phyloP scores from a whole-genome alignment of 53 echinoderm and acorn worm species.

The Hippasteria phrygiana region DNA sequence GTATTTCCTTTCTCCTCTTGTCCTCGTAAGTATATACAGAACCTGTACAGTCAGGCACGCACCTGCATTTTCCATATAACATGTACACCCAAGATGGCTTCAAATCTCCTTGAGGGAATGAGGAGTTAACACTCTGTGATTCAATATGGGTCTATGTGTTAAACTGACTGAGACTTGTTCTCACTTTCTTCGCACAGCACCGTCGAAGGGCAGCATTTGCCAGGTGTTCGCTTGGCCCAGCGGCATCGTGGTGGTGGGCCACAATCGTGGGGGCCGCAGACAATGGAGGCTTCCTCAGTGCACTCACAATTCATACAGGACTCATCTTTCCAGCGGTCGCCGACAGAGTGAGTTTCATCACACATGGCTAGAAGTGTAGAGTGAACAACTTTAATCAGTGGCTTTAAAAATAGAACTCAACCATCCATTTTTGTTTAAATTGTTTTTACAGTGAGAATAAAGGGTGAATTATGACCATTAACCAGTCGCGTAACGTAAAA shows the following conservation, averaged over 20 bases:
- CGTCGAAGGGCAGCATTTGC: constrained; percentile 68
- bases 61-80: no score
- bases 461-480: no score
- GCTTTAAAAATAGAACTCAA: not conserved
- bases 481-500: no score
- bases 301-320: not conserved
- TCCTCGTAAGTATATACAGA: no score
- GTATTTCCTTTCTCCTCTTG: no score
- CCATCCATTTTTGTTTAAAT: not conserved
- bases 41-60: no score
- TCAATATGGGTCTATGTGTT: not conserved
- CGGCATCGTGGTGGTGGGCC: not conserved
- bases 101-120: no score
- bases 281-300: not conserved
- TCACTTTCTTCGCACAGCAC: constrained; percentile 67
- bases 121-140: no score
- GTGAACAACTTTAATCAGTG: no score
- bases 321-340: not conserved
- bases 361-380: no score
- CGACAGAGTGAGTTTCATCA: not conserved
- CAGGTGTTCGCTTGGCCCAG: constrained; percentile 22
- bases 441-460: no score
- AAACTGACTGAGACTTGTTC: not conserved
- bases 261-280: not conserved
- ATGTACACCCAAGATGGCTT: no score